phyloP scores from a whole-genome alignment of 2,797 vertebrate genomes.

The Naso thynnoides region DNA sequence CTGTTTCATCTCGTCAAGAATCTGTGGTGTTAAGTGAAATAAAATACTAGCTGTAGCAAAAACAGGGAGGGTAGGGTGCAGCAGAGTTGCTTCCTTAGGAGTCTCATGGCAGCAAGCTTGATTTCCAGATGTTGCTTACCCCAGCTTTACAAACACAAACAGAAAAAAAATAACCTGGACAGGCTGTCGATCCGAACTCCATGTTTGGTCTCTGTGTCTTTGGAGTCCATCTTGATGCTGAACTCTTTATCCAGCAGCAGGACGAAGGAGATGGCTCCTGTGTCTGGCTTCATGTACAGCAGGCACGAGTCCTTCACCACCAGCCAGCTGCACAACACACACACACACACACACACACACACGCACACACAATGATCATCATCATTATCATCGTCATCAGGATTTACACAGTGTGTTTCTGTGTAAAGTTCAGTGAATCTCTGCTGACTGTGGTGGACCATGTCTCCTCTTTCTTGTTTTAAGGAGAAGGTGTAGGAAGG shows the following conservation, averaged over 20 bases:
- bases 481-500: slow-evolving; percentile 67
- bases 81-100: no score
- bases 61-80: no score
- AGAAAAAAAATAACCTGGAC: slow-evolving; percentile 85
- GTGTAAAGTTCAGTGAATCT: neutral
- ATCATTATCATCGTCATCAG: neutral
- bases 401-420: neutral
- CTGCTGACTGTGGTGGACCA: slow-evolving; percentile 2
- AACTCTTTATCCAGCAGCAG: slow-evolving; percentile 96
- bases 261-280: slow-evolving; percentile 93
- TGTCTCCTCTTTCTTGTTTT: slow-evolving; percentile 45
- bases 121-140: no score
- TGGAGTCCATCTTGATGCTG: slow-evolving; percentile 94
- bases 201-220: slow-evolving; percentile 95
- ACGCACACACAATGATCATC: neutral
- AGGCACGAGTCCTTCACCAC: slow-evolving; percentile 97
- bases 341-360: slow-evolving; percentile 24
- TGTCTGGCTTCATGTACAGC: slow-evolving; percentile 95
- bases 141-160: slow-evolving; percentile 3
- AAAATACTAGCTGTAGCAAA: no score
- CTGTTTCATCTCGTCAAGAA: no score
- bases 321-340: slow-evolving; percentile 69
- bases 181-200: slow-evolving; percentile 95
- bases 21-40: no score
- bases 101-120: no score